Conservation (phyloP, 2,888 invertebrate species). For the Rosalia funebris region DNA sequence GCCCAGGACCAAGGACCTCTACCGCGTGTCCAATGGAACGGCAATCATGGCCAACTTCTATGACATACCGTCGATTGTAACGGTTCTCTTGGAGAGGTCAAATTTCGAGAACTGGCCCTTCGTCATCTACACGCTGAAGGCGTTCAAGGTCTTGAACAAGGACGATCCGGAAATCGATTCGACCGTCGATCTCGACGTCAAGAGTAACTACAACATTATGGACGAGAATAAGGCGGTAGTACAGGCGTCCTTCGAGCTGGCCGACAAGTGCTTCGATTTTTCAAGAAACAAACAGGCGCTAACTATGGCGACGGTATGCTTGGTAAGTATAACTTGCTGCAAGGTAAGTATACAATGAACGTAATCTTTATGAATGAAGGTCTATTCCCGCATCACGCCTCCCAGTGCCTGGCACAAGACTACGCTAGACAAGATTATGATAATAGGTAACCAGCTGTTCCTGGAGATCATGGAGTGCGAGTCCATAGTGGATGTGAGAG, state of each 20-base stretch:
- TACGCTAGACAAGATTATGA: slow-evolving; percentile 70
- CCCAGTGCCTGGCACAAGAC: slow-evolving; percentile 70
- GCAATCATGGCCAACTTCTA: slow-evolving; percentile 70
- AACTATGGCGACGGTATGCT: slow-evolving; percentile 69
- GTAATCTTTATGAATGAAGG: slow-evolving; percentile 35
- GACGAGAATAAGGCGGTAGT: slow-evolving; percentile 69
- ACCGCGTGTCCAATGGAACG: slow-evolving; percentile 66
- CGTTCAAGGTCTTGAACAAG: slow-evolving; percentile 60
- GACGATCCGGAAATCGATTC: slow-evolving; percentile 66
- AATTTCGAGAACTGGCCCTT: slow-evolving; percentile 51
- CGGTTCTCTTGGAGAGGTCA: slow-evolving; percentile 64
- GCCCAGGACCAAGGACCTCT: slow-evolving; percentile 67
- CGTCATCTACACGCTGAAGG: slow-evolving; percentile 51
- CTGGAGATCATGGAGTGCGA: slow-evolving; percentile 66
- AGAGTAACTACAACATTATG: slow-evolving; percentile 68
- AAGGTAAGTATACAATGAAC: background rate
- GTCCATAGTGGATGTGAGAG: slow-evolving; percentile 65
- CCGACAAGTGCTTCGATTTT: slow-evolving; percentile 70
- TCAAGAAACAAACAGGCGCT: slow-evolving; percentile 71
- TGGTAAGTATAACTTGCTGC: slow-evolving; percentile 56
- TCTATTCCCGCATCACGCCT: slow-evolving; percentile 74
- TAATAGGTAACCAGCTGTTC: slow-evolving; percentile 70
- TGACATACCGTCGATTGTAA: slow-evolving; percentile 65
- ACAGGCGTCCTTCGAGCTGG: slow-evolving; percentile 69
- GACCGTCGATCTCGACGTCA: slow-evolving; percentile 65